A percentile compares a stretch with the other conserved stretches of the same genome.
phyloP scores from a whole-genome alignment of 2,797 vertebrate species.

The Calcarius lapponicus region DNA sequence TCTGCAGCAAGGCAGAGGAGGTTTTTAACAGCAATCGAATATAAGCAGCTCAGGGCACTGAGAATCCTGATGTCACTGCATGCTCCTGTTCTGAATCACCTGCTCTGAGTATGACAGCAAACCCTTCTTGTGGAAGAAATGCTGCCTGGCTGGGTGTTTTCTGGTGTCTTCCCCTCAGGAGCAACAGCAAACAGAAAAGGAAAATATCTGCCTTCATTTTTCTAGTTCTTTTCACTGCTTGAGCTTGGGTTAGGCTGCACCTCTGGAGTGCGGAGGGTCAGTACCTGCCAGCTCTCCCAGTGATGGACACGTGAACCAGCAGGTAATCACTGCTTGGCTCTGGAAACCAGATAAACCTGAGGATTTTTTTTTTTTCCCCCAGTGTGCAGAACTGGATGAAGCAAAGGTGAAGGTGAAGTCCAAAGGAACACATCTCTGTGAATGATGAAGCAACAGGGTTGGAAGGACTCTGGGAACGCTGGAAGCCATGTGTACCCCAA shows the following conservation, averaged over 20 bases:
- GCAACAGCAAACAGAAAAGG: not conserved
- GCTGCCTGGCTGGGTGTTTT: not conserved
- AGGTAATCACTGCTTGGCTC: not conserved
- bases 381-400: not conserved
- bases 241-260: not conserved
- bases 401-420: not conserved
- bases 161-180: not conserved
- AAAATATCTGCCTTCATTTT: not conserved
- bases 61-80: not conserved
- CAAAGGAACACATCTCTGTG: not conserved
- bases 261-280: not conserved
- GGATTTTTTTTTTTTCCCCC: not conserved
- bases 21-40: not conserved
- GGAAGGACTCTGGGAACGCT: not conserved
- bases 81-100: not conserved
- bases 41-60: not conserved
- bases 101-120: not conserved
- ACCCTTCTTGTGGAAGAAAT: not conserved
- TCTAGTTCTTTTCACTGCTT: not conserved
- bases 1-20: not conserved
- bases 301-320: not conserved
- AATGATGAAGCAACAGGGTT: accelerated
- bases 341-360: not conserved
- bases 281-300: not conserved
- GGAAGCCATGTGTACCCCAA: not conserved